Base-by-base conservation (phyloP, 2,113 vertebrate species). In the Oxyura jamaicensis region DNA sequence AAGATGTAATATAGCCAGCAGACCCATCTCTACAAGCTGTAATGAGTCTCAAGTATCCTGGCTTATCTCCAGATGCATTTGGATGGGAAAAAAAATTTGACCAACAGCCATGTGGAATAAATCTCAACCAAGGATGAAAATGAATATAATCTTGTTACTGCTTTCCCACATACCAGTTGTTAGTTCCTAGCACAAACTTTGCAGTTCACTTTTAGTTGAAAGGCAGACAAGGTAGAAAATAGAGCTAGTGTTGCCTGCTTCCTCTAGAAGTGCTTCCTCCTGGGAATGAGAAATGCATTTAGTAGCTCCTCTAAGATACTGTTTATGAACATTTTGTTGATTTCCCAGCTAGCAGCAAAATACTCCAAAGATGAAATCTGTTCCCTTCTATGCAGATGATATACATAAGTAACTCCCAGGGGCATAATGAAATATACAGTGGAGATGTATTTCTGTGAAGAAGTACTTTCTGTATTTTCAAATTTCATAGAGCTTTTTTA, bases 61-160 rank as follows among this genome's bases (percentile, higher is more conserved):
- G 80, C 65, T 90, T 33, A 52, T 39, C 77, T 88, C 91, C 77
- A 86, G 73, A 58, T 71, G 11, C 4, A 18, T 77, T 29, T 75
- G 73, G 88, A 90, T 86, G 26, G 65, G 69, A 92, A 84, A 94
- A 86, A 62, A 68, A 63, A 91, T 91, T 65, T 83, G 73, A 93
- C 53, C 95, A 75, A 72, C 44, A 90, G 86, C 88, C 77, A 83
- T n/a, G 53, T 94, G 90, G 83, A 92, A 93, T 0, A 81, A 65
- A 90, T 96, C 83, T 68, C 65, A 78, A 94, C 7, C 29, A 58
- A 44, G 62, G 80, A 88, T 44, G 73, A 88, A 81, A 68, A 90
- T 36, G 7, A 78, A 53, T 13, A 28, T 20, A 50, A 86, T 60
- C 88, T 68, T 77, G 28, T 36, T 88, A 71, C 52, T 88, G 68